Conservation (phyloP, 2,888 invertebrate genomes). For the Idaea straminata region DNA sequence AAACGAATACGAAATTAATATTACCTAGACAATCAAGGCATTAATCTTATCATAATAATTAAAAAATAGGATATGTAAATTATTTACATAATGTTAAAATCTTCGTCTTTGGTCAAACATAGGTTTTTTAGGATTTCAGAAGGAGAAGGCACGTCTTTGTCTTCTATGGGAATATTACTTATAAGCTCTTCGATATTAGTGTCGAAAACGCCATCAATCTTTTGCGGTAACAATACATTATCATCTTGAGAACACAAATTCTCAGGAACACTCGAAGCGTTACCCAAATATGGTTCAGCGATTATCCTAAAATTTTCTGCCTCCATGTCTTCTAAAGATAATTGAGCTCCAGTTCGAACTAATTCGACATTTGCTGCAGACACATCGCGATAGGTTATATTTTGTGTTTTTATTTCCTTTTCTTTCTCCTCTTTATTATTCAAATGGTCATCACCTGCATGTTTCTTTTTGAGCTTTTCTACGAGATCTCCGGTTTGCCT, state of each 20-base stretch:
- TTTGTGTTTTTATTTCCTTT: conserved; percentile 12
- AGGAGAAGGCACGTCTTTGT: conserved; percentile 82
- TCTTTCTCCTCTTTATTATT: conserved; percentile 10
- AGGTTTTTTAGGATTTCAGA: conserved; percentile 83
- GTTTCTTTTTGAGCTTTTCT: conserved; percentile 72
- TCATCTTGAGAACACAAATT: conserved; percentile 5
- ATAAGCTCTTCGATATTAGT: conserved; percentile 58
- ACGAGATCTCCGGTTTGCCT: conserved; percentile 72
- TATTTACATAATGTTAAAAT: conserved; percentile 31
- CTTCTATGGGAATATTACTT: conserved; percentile 50
- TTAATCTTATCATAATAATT: neutral
- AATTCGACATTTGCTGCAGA: conserved; percentile 69
- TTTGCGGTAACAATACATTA: conserved; percentile 17
- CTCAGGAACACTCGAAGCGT: conserved; percentile 15
- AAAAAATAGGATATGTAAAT: neutral
- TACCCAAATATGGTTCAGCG: conserved; percentile 46
- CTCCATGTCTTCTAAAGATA: conserved; percentile 74
- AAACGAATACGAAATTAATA: too few species aligned
- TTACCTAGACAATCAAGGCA: too few species aligned
- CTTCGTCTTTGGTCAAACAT: conserved; percentile 76
- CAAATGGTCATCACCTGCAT: conserved; percentile 33
- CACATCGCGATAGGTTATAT: conserved; percentile 45
- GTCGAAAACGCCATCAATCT: conserved; percentile 57
- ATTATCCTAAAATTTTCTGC: conserved; percentile 66
- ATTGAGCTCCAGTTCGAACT: conserved; percentile 66